phyloP scores from a whole-genome alignment of 2,888 invertebrate genomes.

The Lottia gigantea region DNA sequence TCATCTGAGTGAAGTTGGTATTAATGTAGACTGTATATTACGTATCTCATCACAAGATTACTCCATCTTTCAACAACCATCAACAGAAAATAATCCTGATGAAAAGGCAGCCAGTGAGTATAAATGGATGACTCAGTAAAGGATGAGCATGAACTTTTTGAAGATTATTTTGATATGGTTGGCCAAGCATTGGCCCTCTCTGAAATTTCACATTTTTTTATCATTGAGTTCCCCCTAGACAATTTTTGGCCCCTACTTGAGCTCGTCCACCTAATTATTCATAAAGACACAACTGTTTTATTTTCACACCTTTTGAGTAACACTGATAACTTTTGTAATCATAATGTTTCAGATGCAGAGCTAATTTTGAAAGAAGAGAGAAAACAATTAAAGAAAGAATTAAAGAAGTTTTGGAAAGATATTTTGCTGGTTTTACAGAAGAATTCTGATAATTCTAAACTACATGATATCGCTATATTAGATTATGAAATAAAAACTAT shows the following conservation, averaged over 20 bases:
- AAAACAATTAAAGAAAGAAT: slow-evolving; percentile 40
- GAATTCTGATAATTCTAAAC: slow-evolving; percentile 47
- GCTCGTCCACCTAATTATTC: too few relatives aligned
- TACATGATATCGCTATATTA: slow-evolving; percentile 60
- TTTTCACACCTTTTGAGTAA: too few relatives aligned
- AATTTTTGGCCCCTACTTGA: too few relatives aligned
- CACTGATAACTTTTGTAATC: too few relatives aligned
- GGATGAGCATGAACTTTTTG: too few relatives aligned
- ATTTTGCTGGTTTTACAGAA: slow-evolving; percentile 51
- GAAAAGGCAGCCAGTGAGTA: slow-evolving; percentile 55
- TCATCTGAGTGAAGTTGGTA: slow-evolving; percentile 58
- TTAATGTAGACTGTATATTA: slow-evolving; percentile 57
- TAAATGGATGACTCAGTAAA: background rate
- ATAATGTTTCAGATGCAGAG: slow-evolving; percentile 40
- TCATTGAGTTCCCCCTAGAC: too few relatives aligned
- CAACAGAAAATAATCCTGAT: slow-evolving; percentile 36
- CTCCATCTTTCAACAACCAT: slow-evolving; percentile 29
- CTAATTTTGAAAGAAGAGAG: slow-evolving; percentile 47
- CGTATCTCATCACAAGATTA: slow-evolving; percentile 55
- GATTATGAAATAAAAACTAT: slow-evolving; percentile 59
- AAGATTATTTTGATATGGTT: too few relatives aligned
- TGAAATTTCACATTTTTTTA: too few relatives aligned
- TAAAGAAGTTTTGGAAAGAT: slow-evolving; percentile 64
- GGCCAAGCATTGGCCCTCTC: too few relatives aligned
- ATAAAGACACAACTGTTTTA: too few relatives aligned